Evolutionary conservation across 1,140 invertebrate genomes (phyloP).

Genomic region (Venturia canescens): DNA sequence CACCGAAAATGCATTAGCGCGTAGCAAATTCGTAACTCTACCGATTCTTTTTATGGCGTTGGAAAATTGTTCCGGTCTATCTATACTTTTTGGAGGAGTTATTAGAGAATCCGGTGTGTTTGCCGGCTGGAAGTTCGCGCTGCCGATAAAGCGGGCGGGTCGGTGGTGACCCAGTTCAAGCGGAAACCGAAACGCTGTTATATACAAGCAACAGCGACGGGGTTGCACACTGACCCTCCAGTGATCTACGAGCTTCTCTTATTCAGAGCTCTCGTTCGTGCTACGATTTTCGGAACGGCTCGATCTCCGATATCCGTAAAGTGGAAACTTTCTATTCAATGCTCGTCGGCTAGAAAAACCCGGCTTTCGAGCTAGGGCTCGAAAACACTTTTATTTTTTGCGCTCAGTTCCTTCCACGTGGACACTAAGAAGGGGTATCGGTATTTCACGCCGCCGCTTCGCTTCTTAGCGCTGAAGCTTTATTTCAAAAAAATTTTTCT

Average conservation of each 20-base stretch:
- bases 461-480: neutral
- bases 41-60: neutral
- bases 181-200: slow-evolving; percentile 14
- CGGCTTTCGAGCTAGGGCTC: neutral
- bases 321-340: neutral
- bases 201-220: slow-evolving; percentile 4
- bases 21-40: neutral
- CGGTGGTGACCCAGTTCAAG: slow-evolving; percentile 37
- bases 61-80: neutral
- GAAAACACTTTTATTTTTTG: neutral
- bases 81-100: slow-evolving; percentile 4
- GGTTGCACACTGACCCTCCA: slow-evolving; percentile 7
- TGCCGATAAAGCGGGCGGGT: slow-evolving; percentile 25
- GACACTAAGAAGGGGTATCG: neutral
- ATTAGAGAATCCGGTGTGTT: slow-evolving; percentile 14
- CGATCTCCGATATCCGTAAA: slow-evolving; percentile 4
- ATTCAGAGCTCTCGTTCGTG: slow-evolving; percentile 5
- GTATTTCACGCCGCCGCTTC: neutral
- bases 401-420: neutral
- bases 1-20: neutral
- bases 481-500: neutral
- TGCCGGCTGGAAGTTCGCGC: neutral
- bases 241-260: slow-evolving; percentile 16
- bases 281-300: neutral
- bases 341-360: neutral